Conservation (phyloP, 2,113 vertebrate species). For the Saguinus midas region DNA sequence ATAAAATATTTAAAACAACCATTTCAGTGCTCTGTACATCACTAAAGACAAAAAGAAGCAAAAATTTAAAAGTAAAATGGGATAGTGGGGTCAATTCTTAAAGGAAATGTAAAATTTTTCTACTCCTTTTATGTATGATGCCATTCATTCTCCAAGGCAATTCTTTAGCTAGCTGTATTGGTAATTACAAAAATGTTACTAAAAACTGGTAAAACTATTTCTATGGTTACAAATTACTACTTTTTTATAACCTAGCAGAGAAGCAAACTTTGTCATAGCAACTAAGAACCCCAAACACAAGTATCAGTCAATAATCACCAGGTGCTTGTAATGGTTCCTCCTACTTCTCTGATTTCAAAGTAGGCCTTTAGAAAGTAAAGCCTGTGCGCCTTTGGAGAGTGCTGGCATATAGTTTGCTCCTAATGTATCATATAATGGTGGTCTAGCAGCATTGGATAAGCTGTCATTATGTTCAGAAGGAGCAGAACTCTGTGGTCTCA, state of each 20-base stretch:
- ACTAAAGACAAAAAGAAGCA: neutral
- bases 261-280: neutral
- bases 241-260: neutral
- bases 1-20: neutral
- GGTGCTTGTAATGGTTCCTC: neutral
- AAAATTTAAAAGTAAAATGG: neutral
- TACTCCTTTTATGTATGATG: neutral
- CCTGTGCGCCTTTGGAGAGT: neutral
- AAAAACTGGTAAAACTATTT: neutral
- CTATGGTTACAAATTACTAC: neutral
- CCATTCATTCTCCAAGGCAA: neutral
- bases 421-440: neutral
- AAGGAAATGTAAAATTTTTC: neutral
- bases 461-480: constrained; percentile 54
- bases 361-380: neutral
- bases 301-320: neutral
- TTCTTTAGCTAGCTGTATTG: neutral
- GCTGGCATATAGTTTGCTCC: neutral
- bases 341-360: neutral
- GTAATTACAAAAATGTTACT: constrained; percentile 10
- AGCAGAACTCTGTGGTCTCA: constrained; percentile 50
- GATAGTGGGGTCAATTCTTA: neutral
- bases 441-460: neutral
- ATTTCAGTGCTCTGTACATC: neutral
- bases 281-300: neutral